These are phyloP conservation scores for Gambusia yucatana DNA, from an alignment of 2,797 vertebrate species.

Conservation along the genomic window DNA sequence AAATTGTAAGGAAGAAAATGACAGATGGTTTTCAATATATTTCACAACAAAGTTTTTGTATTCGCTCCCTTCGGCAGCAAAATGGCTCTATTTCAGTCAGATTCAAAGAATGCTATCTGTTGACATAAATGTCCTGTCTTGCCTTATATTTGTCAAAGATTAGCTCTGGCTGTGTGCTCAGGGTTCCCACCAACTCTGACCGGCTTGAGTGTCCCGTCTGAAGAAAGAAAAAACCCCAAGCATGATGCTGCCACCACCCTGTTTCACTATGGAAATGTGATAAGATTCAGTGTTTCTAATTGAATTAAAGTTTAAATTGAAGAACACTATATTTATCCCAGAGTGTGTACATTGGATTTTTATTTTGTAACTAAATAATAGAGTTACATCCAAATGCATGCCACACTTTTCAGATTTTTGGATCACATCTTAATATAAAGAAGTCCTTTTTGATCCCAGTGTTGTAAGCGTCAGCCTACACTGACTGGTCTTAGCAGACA, in stretches of 20 bases:
- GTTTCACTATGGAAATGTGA: background rate
- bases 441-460: too few relatives aligned
- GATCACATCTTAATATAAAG: too few relatives aligned
- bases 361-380: background rate
- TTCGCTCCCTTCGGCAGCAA: background rate
- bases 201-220: background rate
- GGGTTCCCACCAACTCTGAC: background rate
- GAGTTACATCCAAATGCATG: background rate
- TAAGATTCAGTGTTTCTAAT: background rate
- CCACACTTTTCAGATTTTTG: background rate
- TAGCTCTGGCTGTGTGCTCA: background rate
- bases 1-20: background rate
- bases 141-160: background rate
- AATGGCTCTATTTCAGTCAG: background rate
- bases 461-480: too few relatives aligned
- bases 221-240: background rate
- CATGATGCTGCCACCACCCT: background rate
- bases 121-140: background rate
- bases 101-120: background rate
- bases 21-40: background rate
- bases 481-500: background rate
- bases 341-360: background rate
- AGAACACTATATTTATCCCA: background rate
- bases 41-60: background rate
- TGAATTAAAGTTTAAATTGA: background rate